phyloP scores from a whole-genome alignment of 53 echinoderm and acorn worm genomes.

The Holothuria scabra region DNA sequence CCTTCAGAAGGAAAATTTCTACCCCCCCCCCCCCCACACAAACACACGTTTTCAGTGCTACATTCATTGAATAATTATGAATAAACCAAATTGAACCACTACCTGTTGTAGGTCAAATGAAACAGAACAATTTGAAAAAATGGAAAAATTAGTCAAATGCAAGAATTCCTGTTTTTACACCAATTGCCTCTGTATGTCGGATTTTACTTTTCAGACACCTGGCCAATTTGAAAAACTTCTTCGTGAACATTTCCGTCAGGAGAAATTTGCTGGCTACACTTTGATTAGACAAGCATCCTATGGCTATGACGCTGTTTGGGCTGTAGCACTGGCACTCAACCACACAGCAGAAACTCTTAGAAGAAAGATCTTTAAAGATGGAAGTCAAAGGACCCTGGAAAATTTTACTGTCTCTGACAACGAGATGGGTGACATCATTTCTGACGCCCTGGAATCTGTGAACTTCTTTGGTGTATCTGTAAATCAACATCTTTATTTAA shows the following conservation, averaged over 20 bases:
- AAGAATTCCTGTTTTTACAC: no score
- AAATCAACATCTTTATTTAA: neutral
- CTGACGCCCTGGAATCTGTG: constrained; percentile 32
- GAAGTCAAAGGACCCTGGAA: constrained; percentile 36
- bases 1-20: no score
- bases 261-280: constrained; percentile 14
- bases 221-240: neutral
- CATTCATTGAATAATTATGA: no score
- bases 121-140: no score
- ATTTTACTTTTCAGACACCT: constrained; percentile 12
- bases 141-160: no score
- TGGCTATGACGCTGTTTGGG: constrained; percentile 33
- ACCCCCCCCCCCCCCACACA: no score
- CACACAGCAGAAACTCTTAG: constrained; percentile 5
- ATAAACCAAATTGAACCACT: no score
- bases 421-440: constrained; percentile 67
- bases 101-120: no score
- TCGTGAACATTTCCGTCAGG: neutral
- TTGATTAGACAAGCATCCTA: neutral
- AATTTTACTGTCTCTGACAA: constrained; percentile 63
- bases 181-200: neutral
- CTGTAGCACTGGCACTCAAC: constrained; percentile 26
- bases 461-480: constrained; percentile 67
- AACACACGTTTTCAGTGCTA: no score
- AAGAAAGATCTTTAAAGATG: constrained; percentile 1